Percentiles rank a stretch among this genome's conserved stretches.
These are phyloP conservation scores for Helicoverpa armigera DNA, from an alignment of 1,140 invertebrate species.

Conservation along the genomic window DNA sequence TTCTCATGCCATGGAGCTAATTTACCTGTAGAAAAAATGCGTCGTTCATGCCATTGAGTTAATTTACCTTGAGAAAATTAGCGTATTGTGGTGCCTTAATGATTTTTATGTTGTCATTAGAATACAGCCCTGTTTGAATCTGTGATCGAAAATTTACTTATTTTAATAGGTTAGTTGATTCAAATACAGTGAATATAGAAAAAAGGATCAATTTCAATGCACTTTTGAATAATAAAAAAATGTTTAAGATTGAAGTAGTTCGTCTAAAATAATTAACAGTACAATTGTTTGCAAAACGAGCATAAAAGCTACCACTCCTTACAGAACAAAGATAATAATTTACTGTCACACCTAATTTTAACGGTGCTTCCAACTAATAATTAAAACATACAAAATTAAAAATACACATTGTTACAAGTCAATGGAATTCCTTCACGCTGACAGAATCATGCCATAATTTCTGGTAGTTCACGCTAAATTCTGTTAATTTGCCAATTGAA, in stretches of 20 bases:
- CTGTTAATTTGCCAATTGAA: slow-evolving; percentile 33
- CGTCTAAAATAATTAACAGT: neutral
- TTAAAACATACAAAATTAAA: slow-evolving; percentile 45
- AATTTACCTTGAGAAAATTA: neutral
- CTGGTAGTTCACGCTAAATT: slow-evolving; percentile 47
- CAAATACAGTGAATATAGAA: no score
- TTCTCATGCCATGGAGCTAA: neutral
- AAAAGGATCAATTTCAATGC: no score
- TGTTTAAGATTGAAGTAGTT: neutral
- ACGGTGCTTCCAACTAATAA: slow-evolving; percentile 39
- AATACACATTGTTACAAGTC: slow-evolving; percentile 35
- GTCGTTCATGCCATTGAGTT: neutral
- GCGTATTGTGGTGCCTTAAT: no score
- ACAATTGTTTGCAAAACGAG: slow-evolving; percentile 6
- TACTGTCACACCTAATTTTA: slow-evolving; percentile 22
- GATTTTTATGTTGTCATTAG: no score
- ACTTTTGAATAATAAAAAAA: neutral
- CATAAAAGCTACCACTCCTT: slow-evolving; percentile 10
- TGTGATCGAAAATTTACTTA: no score
- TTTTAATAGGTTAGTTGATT: no score
- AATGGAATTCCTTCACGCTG: slow-evolving; percentile 48
- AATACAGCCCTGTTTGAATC: no score
- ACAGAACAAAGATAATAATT: neutral
- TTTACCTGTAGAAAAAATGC: no score
- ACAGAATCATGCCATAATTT: slow-evolving; percentile 46